Base-by-base conservation (phyloP, 2,888 invertebrate genomes). In the Alsophila aescularia region DNA sequence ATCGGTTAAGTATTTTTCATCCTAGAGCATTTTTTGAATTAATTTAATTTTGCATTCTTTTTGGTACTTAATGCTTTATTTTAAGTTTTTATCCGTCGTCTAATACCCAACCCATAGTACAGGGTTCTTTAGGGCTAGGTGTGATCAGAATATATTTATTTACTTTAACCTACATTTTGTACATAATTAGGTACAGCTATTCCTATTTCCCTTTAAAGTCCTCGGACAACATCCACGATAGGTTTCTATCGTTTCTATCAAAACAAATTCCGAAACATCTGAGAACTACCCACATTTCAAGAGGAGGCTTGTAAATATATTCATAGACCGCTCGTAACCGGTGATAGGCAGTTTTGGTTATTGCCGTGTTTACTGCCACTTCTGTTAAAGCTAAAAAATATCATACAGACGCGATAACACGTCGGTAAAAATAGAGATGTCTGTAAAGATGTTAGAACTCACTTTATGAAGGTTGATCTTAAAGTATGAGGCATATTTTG, bases 261-360 rank as follows among this genome's bases (percentile, higher is more conserved):
- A 47, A 52, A 35, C 52, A 45, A 58, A 54, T 56, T 49, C 42
- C 32, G 31, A 44, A 42, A 29, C 29, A 56, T 58, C 47, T 44
- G 45, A 41, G 24, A 51, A 49, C 31, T 43, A 43, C 35, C 24
- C 44, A 9, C 35, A 5, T 39, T 21, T n/a, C 13, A 44, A 49
- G 45, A 58, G 57, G 62, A 58, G 52, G 52, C 52, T 58, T 66
- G 65, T 54, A 71, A 73, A 73, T 73, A 67, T 72, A 73, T 73
- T 73, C 72, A 73, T 73, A 71, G 68, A 58, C 52, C 52, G 62
- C 64, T 70, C 60, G 63, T 56, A 56, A 51, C 41, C 41, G 40
- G 40, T 49, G 62, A 68, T 66, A 63, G 40, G 37, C 10, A 16
- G 41, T 42, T 58, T 50, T 42, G 58, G 67, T 63, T 62, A 66